Conservation (phyloP, 2,888 invertebrate species). For the Nomada hirtipes region DNA sequence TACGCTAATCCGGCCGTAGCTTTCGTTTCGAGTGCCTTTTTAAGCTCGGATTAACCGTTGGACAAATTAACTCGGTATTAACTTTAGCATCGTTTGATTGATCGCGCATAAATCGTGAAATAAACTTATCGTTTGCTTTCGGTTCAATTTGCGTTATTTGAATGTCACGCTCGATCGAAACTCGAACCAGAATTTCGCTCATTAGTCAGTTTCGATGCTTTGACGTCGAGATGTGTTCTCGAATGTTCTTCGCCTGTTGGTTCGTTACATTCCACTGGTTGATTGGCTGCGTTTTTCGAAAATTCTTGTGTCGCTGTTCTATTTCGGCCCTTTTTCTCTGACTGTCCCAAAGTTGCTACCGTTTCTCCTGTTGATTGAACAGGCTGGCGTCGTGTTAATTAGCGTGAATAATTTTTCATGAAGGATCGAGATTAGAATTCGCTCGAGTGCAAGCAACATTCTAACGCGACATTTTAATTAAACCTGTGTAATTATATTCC, state of each 20-base stretch:
- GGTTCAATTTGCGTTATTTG: slow-evolving; percentile 1
- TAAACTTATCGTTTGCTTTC: slow-evolving; percentile 11
- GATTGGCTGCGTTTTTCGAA: not conserved
- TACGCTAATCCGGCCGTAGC: slow-evolving; percentile 67
- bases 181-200: slow-evolving; percentile 8
- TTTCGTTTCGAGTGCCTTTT: slow-evolving; percentile 64
- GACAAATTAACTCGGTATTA: slow-evolving; percentile 69
- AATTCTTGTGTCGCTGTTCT: not conserved
- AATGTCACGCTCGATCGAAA: slow-evolving; percentile 13
- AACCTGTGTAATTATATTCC: slow-evolving; percentile 8
- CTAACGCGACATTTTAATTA: slow-evolving; percentile 22
- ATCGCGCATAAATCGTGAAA: slow-evolving; percentile 28
- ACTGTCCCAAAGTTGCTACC: not conserved
- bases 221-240: not conserved
- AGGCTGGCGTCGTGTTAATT: not conserved
- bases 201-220: slow-evolving; percentile 19
- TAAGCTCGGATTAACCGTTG: slow-evolving; percentile 65
- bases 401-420: not conserved
- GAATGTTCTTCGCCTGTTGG: not conserved
- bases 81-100: slow-evolving; percentile 52
- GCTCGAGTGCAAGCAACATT: not conserved
- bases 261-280: not conserved
- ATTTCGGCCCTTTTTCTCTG: not conserved
- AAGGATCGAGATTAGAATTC: not conserved
- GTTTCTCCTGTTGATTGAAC: not conserved